A percentile compares a stretch with the other conserved stretches of the same genome.
These are phyloP conservation scores for Xenopus laevis DNA, from an alignment of 2,113 vertebrate species.

Conservation along the genomic window DNA sequence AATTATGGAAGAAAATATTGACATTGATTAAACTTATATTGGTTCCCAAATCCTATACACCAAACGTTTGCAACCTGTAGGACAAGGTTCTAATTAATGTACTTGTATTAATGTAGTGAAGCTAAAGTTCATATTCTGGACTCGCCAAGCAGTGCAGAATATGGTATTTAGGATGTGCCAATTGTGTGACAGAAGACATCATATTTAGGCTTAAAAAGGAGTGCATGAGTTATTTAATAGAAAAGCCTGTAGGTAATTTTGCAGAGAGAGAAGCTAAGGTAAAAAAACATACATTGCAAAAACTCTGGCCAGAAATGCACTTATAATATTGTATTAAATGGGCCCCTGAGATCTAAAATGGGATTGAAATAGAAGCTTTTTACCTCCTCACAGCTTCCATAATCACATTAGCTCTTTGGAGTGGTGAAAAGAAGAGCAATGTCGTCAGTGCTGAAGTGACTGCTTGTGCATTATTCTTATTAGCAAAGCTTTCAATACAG, in stretches of 20 bases:
- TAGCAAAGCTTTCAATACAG: constrained; percentile 61
- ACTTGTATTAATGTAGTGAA: no score
- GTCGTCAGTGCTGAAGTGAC: constrained; percentile 53
- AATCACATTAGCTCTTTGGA: constrained; percentile 66
- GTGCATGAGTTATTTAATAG: neutral
- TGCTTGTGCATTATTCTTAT: constrained; percentile 58
- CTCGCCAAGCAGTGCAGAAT: no score
- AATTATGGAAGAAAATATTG: no score
- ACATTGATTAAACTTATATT: no score
- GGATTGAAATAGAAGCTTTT: constrained; percentile 63
- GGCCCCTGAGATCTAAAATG: constrained; percentile 60
- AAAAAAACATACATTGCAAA: no score
- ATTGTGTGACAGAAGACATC: no score
- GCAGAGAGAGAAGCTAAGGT: neutral
- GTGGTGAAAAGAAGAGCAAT: constrained; percentile 59
- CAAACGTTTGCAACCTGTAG: no score
- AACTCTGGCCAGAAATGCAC: constrained; percentile 3
- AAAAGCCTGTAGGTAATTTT: neutral
- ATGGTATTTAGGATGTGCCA: no score
- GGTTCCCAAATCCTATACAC: no score
- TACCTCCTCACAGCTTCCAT: constrained; percentile 47
- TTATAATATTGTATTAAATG: constrained; percentile 58
- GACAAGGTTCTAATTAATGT: no score
- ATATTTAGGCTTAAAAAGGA: no score
- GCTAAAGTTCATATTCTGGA: no score